Evolutionary conservation across 2,888 invertebrate species (phyloP), one percentile per base, ranked within the genome.

Genomic region (Stomorhina lunata): DNA sequence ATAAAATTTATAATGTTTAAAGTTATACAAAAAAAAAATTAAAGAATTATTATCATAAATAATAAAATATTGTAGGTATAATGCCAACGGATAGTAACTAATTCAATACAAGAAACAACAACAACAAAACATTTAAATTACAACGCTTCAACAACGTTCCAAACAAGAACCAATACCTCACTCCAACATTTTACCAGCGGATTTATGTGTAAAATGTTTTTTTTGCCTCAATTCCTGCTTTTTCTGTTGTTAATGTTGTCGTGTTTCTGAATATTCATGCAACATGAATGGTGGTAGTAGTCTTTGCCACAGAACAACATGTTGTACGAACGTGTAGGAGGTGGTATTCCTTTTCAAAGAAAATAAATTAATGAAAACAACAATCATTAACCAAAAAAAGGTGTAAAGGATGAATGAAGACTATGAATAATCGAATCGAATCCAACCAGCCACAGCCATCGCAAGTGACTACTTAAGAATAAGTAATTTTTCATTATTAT

Each of bases 31-130:
- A n/a, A n/a, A 50, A 53, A 27, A 43, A 53, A 53, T 32, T 53
- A 53, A 32, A 34, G 32, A 65, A 55, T 55, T 27, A 45, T 75
- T 45, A 75, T 75, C 45, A 66, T 45, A 57, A 75, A 75, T 75
- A 75, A 57, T 55, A 45, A 75, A 75, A 65, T 57, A 65, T 65
- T 72, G 50, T 61, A 50, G 5, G n/a, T n/a, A n/a, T 40, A 17
- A 32, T 25, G 20, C 50, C 63, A 65, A 73, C 73, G 50, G 63
- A 25, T 65, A 55, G 6, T n/a, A n/a, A n/a, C n/a, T 20, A 32
- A 29, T 53, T 32, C 22, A 59, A 37, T 12, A 61, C n/a, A 61
- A 45, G 10, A 29, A 32, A 4, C 10, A 6, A 7, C 25, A 69
- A 10, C 37, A 17, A 25, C 34, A 59, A 53, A 25, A 53, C n/a